phyloP scores from a whole-genome alignment of 2,888 invertebrate species.

The Coenonympha arcania region DNA sequence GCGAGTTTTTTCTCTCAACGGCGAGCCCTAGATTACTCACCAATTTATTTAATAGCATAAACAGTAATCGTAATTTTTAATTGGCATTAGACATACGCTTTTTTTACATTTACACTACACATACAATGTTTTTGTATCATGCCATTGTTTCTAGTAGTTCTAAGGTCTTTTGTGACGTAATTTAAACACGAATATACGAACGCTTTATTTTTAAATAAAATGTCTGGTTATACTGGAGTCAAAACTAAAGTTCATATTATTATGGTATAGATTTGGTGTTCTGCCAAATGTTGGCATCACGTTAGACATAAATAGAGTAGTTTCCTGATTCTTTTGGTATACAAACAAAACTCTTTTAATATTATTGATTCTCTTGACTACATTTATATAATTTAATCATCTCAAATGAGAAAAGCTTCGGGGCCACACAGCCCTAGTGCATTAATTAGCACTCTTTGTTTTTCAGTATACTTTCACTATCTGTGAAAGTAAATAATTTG shows the following conservation, averaged over 20 bases:
- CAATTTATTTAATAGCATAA: slow-evolving; percentile 14
- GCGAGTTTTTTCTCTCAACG: slow-evolving; percentile 53
- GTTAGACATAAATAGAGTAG: slow-evolving; percentile 28
- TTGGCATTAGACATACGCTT: neutral
- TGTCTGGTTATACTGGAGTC: slow-evolving; percentile 10
- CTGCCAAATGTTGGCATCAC: slow-evolving; percentile 36
- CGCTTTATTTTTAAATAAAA: slow-evolving; percentile 14
- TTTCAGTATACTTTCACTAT: no score
- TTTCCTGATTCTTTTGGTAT: slow-evolving; percentile 4
- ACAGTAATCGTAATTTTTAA: slow-evolving; percentile 5
- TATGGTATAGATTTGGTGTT: slow-evolving; percentile 42
- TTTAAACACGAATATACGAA: slow-evolving; percentile 6
- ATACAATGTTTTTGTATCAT: slow-evolving; percentile 4
- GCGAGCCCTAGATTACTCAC: slow-evolving; percentile 24
- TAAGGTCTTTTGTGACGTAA: slow-evolving; percentile 19
- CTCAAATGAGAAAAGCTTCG: neutral
- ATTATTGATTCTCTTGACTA: neutral
- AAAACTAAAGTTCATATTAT: slow-evolving; percentile 33
- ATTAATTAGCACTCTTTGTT: neutral
- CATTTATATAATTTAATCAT: neutral
- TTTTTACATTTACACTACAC: slow-evolving; percentile 7
- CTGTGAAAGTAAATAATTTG: no score
- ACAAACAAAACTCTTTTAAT: neutral
- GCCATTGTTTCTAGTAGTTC: slow-evolving; percentile 14
- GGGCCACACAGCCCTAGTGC: neutral